phyloP scores from a whole-genome alignment of 1,140 invertebrate genomes.

The Dreissena rostriformis region DNA sequence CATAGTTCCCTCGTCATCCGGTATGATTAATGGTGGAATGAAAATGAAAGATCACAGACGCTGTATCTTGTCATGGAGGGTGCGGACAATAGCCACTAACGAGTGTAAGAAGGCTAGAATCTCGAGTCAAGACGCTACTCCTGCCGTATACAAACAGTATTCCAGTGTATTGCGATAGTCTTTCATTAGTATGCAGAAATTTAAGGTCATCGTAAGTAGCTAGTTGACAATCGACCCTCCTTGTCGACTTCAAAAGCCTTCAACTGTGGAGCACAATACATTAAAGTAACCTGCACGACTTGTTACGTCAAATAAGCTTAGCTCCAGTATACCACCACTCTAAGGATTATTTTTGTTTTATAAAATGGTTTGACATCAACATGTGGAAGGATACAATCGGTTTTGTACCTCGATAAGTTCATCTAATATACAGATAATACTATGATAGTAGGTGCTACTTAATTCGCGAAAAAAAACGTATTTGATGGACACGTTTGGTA shows the following conservation, averaged over 20 bases:
- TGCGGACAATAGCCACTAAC: slow-evolving; percentile 16
- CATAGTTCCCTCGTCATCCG: slow-evolving; percentile 18
- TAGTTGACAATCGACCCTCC: background rate
- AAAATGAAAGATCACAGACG: slow-evolving; percentile 29
- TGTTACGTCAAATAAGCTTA: no score
- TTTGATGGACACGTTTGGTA: no score
- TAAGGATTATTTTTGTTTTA: no score
- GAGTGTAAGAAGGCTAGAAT: slow-evolving; percentile 13
- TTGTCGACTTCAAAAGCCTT: background rate
- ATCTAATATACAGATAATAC: no score
- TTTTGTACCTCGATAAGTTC: no score
- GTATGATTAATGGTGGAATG: slow-evolving; percentile 39
- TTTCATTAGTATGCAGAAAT: background rate
- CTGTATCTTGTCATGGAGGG: slow-evolving; percentile 40
- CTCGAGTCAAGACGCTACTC: background rate
- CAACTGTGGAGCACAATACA: background rate
- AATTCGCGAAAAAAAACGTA: no score
- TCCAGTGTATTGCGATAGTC: background rate
- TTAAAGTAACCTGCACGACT: no score
- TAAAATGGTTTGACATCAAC: no score
- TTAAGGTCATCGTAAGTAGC: background rate
- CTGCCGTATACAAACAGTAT: slow-evolving; percentile 10
- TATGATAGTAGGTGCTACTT: no score
- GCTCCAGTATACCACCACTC: no score
- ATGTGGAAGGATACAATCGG: no score